Conservation (phyloP, 92 coral and sea anemone species). For the Epizoanthus rinbou region DNA sequence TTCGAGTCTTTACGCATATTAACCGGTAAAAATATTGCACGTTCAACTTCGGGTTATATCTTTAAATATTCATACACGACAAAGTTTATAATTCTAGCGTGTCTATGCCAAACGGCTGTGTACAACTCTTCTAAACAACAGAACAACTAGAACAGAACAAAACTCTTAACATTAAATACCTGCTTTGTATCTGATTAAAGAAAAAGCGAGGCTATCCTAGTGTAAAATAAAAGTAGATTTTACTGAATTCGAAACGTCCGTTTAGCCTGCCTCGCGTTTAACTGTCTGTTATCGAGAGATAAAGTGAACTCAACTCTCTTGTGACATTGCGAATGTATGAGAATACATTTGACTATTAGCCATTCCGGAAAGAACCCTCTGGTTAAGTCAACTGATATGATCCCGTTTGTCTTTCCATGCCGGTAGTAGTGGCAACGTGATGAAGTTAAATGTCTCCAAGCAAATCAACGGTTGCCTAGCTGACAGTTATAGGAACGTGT, state of each 20-base stretch:
- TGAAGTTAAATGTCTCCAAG: conserved; percentile 4
- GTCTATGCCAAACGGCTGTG: no score
- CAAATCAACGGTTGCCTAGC: conserved; percentile 22
- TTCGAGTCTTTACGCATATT: no score
- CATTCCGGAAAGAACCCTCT: background rate
- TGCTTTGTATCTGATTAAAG: background rate
- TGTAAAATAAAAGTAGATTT: background rate
- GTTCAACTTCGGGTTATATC: no score
- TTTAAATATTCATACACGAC: no score
- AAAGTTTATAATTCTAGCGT: no score
- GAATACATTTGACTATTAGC: background rate
- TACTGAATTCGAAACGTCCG: background rate
- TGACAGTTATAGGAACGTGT: conserved; percentile 19
- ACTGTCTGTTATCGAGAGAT: no score
- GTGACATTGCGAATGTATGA: background rate
- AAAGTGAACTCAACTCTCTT: background rate
- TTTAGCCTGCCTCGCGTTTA: background rate
- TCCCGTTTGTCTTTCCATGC: conserved; percentile 7
- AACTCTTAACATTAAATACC: background rate
- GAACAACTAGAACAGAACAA: background rate
- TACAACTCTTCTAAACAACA: no score
- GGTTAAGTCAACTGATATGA: background rate
- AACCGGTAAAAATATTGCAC: background rate
- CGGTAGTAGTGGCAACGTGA: background rate
- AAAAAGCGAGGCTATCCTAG: background rate